Evolutionary conservation across 2,113 vertebrate species (phyloP).

Genomic region (Brachionichthys hirsutus): DNA sequence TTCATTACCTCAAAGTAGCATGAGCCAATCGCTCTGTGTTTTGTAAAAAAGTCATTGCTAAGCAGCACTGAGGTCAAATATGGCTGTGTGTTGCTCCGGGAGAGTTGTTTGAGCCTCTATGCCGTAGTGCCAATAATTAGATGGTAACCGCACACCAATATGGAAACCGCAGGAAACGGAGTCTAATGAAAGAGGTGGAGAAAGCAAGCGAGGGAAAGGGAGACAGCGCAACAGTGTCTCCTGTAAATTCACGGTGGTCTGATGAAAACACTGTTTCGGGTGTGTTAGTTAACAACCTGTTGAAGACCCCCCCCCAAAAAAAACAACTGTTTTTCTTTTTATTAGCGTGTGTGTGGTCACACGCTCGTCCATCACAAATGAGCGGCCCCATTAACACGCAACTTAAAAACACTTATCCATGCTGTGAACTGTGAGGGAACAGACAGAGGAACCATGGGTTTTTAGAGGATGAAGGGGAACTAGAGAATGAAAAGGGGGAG

Average conservation of each 20-base stretch:
- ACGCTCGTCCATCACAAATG: conserved; percentile 15
- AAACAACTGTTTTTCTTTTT: conserved; percentile 37
- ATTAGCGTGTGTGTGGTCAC: conserved; percentile 52
- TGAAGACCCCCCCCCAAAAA: conserved; percentile 52
- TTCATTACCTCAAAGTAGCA: conserved; percentile 30
- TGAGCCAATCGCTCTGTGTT: conserved; percentile 36
- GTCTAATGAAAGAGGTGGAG: conserved; percentile 19
- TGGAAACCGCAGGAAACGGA: conserved; percentile 37
- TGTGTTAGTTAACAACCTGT: conserved; percentile 64
- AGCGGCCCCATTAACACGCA: conserved; percentile 43
- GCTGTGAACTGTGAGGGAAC: conserved; percentile 42
- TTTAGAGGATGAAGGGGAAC: conserved; percentile 39
- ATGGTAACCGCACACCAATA: conserved; percentile 33
- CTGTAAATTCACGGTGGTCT: conserved; percentile 58
- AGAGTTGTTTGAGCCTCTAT: conserved; percentile 21
- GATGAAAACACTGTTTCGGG: conserved; percentile 61
- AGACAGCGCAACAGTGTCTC: conserved; percentile 30
- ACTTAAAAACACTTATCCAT: conserved; percentile 52
- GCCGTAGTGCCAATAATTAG: conserved; percentile 31
- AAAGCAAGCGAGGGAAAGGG: conserved; percentile 19
- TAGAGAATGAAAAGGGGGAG: conserved; percentile 59
- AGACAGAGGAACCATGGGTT: conserved; percentile 24
- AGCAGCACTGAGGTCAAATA: conserved; percentile 45
- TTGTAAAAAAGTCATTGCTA: conserved; percentile 34
- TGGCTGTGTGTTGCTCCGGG: conserved; percentile 9